These are phyloP conservation scores for Mesembrinibis cayennensis DNA, from an alignment of 2,113 vertebrate genomes.

Conservation along the genomic window DNA sequence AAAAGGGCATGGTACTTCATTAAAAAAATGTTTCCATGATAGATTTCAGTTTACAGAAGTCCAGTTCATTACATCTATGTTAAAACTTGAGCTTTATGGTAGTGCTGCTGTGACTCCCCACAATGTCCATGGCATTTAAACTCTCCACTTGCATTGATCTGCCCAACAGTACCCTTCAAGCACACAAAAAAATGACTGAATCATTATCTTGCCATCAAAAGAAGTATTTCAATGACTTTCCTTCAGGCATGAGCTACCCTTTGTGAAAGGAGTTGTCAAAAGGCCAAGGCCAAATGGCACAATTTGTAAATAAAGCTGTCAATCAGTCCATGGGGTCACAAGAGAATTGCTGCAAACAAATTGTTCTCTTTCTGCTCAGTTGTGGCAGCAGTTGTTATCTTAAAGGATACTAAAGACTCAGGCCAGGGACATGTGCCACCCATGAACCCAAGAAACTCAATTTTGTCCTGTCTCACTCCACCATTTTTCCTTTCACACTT, in stretches of 20 bases:
- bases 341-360: neutral
- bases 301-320: conserved; percentile 48
- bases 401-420: neutral
- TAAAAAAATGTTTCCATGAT: neutral
- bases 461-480: neutral
- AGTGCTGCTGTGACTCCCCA: neutral
- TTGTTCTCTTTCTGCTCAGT: neutral
- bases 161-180: neutral
- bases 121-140: neutral
- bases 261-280: conserved; percentile 35
- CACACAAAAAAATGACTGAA: neutral
- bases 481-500: neutral
- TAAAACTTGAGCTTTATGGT: neutral
- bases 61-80: neutral
- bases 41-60: neutral
- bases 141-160: conserved; percentile 8
- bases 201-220: conserved; percentile 38
- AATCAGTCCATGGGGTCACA: neutral
- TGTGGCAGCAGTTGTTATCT: neutral
- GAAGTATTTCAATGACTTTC: conserved; percentile 24
- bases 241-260: conserved; percentile 10
- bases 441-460: neutral
- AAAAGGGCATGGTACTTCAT: neutral
- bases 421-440: neutral
- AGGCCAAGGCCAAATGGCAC: conserved; percentile 43